A percentile compares a stretch with the other conserved stretches of the same genome.
phyloP scores from a whole-genome alignment of 2,113 vertebrate genomes.

The Sturnus vulgaris region DNA sequence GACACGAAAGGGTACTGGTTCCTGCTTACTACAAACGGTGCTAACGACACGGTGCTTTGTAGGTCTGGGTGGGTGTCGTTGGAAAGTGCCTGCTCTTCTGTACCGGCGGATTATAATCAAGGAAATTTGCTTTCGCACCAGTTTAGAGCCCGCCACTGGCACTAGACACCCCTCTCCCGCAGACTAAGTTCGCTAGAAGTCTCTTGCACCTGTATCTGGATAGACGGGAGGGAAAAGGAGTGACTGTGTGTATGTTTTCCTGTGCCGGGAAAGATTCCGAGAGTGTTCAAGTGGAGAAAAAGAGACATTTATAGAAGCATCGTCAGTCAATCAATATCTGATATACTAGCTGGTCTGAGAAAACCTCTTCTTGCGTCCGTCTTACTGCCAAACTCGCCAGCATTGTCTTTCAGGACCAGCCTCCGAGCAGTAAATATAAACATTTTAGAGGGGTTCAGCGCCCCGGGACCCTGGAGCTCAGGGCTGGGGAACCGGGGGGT shows the following conservation, averaged over 20 bases:
- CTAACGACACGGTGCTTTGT: neutral
- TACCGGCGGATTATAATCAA: neutral
- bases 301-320: neutral
- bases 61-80: neutral
- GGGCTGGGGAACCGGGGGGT: neutral
- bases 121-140: neutral
- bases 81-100: neutral
- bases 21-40: neutral
- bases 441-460: neutral
- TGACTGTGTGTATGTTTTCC: neutral
- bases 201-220: slow-evolving; percentile 11
- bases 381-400: neutral
- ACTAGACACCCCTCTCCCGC: neutral
- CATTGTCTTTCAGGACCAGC: neutral
- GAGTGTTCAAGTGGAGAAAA: neutral
- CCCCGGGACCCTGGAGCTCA: neutral
- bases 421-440: neutral
- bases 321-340: neutral
- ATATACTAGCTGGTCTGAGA: neutral
- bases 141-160: neutral
- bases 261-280: neutral
- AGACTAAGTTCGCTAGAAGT: neutral
- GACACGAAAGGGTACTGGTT: neutral
- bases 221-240: fast-evolving
- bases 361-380: neutral